Evolutionary conservation across 2,113 vertebrate genomes (phyloP).

Genomic region (Halcyon senegalensis): DNA sequence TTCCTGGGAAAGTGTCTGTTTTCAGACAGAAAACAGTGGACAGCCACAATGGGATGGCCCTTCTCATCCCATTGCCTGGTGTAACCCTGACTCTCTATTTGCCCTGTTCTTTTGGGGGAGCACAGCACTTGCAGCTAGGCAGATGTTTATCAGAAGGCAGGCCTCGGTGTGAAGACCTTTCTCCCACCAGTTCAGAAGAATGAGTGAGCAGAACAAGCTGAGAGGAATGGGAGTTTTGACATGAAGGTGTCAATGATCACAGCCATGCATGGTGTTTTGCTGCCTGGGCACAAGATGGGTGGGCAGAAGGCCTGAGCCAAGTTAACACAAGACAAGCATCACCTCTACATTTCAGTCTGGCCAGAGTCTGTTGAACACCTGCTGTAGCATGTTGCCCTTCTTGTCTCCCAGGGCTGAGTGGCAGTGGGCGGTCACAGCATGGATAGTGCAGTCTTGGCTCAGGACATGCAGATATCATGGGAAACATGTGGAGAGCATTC

Average conservation of each 20-base stretch:
- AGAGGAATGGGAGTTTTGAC: not conserved
- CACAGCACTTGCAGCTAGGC: not conserved
- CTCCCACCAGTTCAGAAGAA: not conserved
- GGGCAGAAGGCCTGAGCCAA: not conserved
- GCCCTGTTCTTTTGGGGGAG: not conserved
- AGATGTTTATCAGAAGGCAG: not conserved
- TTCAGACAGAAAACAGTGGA: not conserved
- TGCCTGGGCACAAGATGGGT: not conserved
- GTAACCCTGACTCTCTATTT: not conserved
- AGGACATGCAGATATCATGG: not conserved
- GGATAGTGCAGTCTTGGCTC: not conserved
- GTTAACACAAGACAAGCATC: not conserved
- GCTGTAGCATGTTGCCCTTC: not conserved
- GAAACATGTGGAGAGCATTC: not conserved
- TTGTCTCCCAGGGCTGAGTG: accelerated
- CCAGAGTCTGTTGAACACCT: not conserved
- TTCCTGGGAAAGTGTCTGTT: not conserved
- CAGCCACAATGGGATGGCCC: not conserved
- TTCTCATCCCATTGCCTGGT: not conserved
- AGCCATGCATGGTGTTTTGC: accelerated
- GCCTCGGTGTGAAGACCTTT: not conserved
- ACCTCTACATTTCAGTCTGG: not conserved
- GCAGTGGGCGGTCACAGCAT: not conserved
- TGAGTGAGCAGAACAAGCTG: not conserved
- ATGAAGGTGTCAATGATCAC: not conserved